Conservation (phyloP, 2,888 invertebrate genomes). For the Falcaria lacertinaria region DNA sequence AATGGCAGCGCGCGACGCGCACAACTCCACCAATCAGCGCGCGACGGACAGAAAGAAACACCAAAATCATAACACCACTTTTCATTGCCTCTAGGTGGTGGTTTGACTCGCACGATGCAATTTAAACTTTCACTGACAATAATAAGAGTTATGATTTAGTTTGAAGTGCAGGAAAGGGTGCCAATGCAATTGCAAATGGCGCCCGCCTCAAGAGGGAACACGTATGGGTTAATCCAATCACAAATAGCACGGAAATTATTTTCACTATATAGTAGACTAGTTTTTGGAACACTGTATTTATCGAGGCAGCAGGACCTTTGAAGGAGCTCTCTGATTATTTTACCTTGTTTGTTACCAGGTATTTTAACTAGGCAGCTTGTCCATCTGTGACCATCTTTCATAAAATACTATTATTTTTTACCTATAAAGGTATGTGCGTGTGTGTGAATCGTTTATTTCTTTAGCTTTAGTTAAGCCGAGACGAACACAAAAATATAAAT, state of each 20-base stretch:
- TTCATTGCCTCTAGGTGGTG: slow-evolving; percentile 59
- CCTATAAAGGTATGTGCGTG: too few species aligned
- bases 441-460: too few species aligned
- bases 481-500: too few species aligned
- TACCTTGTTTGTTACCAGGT: too few species aligned
- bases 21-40: slow-evolving; percentile 55
- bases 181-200: slow-evolving; percentile 74
- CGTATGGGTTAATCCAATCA: slow-evolving; percentile 60
- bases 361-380: too few species aligned
- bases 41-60: slow-evolving; percentile 56
- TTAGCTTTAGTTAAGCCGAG: too few species aligned
- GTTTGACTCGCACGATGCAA: slow-evolving; percentile 31
- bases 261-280: slow-evolving; percentile 9
- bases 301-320: too few species aligned
- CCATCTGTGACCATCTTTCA: too few species aligned
- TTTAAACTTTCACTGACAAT: slow-evolving; percentile 30
- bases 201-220: slow-evolving; percentile 37
- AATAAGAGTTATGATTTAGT: slow-evolving; percentile 21
- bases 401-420: too few species aligned
- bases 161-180: slow-evolving; percentile 31
- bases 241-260: slow-evolving; percentile 37
- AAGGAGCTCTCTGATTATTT: too few species aligned
- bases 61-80: slow-evolving; percentile 65
- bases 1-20: slow-evolving; percentile 44
- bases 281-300: too few species aligned